Evolutionary conservation across 2,888 invertebrate species (phyloP), one percentile per base, ranked within the genome.

Genomic region (Sphinx pinastri): DNA sequence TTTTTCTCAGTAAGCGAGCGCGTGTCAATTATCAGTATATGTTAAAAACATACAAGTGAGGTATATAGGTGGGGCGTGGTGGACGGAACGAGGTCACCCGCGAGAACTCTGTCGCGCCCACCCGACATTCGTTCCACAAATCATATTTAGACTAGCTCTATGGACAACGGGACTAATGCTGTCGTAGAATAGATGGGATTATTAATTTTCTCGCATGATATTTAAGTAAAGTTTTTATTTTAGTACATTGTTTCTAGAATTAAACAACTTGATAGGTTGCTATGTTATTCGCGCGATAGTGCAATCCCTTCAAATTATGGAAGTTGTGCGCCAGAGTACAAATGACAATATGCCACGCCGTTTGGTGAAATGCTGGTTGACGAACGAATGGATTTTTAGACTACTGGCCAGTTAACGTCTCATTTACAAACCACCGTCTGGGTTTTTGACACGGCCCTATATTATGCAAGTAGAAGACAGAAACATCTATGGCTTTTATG

Each of bases 141-240:
- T 91, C 89, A 91, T 90, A 89, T 91, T 91, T 90, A 90, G 89
- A 86, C 81, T 84, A 84, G 84, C 82, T 81, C 84, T 86, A 84
- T 84, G 84, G 82, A 87, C 84, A 88, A 87, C 86, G 85, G 83
- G 84, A 85, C 83, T 89, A 81, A 88, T 86, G 83, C 86, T 86
- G 85, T 88, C 85, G 88, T 86, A 85, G 87, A 88, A 87, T 86
- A 88, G 54, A 69, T 54, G 47, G 19, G 54, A 52, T 69, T 16
- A 54, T 59, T 68, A 13, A 31, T 54, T 19, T 54, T 45, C 14
- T 19, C 54, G 52, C 54, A 38, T 19, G 38, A 69, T 45, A 63
- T 13, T 49, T 10, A 19, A 45, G 8, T 16, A 54, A 52, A 52
- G 54, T 16, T 55, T 4, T 11, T 55, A 19, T 11, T 55, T 1